Percentiles rank a stretch among this genome's conserved stretches.
These are phyloP conservation scores for Leuctra nigra DNA, from an alignment of 2,888 invertebrate species.

Conservation along the genomic window DNA sequence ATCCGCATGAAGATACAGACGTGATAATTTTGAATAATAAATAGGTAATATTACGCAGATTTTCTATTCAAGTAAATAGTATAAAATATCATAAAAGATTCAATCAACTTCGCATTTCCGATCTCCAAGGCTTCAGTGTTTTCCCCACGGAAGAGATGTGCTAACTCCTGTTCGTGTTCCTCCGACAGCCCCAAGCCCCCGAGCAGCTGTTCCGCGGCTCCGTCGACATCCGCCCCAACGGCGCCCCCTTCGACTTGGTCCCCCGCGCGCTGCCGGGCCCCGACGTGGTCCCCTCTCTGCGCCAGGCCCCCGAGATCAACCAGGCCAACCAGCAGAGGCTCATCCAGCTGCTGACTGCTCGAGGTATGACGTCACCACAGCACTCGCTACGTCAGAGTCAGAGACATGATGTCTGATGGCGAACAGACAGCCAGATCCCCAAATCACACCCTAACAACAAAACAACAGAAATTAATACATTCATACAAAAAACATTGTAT, in stretches of 20 bases:
- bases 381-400: no score
- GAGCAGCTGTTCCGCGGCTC: slow-evolving; percentile 26
- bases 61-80: no score
- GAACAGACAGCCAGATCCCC: no score
- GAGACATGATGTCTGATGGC: no score
- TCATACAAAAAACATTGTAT: no score
- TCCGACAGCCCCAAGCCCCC: slow-evolving; percentile 26
- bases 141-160: not conserved
- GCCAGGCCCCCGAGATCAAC: slow-evolving; percentile 38
- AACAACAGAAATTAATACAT: no score
- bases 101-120: no score
- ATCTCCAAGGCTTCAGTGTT: not conserved
- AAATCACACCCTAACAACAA: no score
- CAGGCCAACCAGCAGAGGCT: slow-evolving; percentile 44
- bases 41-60: no score
- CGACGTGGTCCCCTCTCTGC: slow-evolving; percentile 36
- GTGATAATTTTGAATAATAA: no score
- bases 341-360: slow-evolving; percentile 45
- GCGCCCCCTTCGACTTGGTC: slow-evolving; percentile 29
- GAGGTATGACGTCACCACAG: slow-evolving; percentile 28
- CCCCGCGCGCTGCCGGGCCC: slow-evolving; percentile 25
- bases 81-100: no score
- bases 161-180: slow-evolving; percentile 21
- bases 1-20: no score
- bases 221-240: slow-evolving; percentile 29